phyloP scores from a whole-genome alignment of 2,113 vertebrate species.

The Etheostoma cragini region DNA sequence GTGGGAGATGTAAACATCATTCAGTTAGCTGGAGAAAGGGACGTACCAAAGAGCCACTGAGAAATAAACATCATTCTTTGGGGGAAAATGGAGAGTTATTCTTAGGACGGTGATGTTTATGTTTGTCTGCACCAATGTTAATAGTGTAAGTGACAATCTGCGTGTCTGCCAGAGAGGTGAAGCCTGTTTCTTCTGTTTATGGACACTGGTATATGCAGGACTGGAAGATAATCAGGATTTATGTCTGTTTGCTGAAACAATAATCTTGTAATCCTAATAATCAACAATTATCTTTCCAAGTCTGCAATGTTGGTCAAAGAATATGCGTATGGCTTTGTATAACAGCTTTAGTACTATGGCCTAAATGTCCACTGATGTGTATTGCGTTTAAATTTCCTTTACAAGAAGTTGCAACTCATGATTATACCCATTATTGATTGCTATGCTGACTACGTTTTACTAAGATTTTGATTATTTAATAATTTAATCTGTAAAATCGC shows the following conservation, averaged over 20 bases:
- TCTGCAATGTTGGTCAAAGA: background rate
- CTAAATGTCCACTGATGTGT: conserved; percentile 3
- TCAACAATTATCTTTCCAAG: conserved; percentile 12
- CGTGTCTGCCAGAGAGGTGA: conserved; percentile 26
- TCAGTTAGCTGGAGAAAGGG: conserved; percentile 47
- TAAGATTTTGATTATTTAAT: conserved; percentile 15
- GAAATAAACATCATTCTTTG: conserved; percentile 76
- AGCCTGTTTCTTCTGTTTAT: conserved; percentile 51
- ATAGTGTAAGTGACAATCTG: conserved; percentile 60
- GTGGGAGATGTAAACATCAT: conserved; percentile 73
- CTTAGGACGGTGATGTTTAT: conserved; percentile 71
- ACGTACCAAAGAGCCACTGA: conserved; percentile 48
- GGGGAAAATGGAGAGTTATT: conserved; percentile 68
- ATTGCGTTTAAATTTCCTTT: conserved; percentile 3
- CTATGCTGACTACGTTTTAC: background rate
- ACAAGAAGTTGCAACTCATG: background rate
- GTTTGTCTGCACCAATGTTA: conserved; percentile 70
- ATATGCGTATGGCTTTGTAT: conserved; percentile 6
- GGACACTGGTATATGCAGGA: conserved; percentile 19
- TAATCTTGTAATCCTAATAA: conserved; percentile 29
- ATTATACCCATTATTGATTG: background rate
- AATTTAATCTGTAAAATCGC: background rate
- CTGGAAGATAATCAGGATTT: conserved; percentile 24
- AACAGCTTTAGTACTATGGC: background rate
- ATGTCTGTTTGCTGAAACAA: conserved; percentile 28